phyloP scores from a whole-genome alignment of 2,888 invertebrate genomes.

The Gerris lacustris region DNA sequence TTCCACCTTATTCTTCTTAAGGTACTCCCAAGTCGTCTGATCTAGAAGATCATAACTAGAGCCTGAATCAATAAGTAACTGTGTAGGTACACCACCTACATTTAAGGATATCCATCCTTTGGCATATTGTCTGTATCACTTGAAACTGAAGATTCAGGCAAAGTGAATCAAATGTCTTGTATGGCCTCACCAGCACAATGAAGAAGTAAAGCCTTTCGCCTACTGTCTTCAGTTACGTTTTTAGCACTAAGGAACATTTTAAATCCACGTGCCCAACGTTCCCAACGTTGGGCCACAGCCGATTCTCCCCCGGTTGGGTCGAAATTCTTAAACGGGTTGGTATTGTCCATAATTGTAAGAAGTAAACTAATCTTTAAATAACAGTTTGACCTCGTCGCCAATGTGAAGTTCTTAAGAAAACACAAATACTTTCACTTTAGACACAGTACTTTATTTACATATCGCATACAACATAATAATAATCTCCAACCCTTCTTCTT shows the following conservation, averaged over 20 bases:
- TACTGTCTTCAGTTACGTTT: neutral
- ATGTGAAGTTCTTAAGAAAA: too few relatives aligned
- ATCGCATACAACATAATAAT: too few relatives aligned
- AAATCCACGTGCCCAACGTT: neutral
- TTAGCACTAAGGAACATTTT: neutral
- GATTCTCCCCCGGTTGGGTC: neutral
- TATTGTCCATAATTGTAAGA: neutral
- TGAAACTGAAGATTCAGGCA: too few relatives aligned
- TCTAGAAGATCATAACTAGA: neutral
- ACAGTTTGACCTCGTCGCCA: slow-evolving; percentile 1
- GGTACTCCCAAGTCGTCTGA: too few relatives aligned
- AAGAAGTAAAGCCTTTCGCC: neutral
- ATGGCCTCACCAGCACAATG: too few relatives aligned
- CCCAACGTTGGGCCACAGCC: neutral
- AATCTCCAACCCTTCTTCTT: too few relatives aligned
- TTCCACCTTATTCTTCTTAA: too few relatives aligned
- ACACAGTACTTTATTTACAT: too few relatives aligned
- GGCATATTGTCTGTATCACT: too few relatives aligned
- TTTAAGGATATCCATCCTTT: neutral
- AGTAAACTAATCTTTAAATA: too few relatives aligned
- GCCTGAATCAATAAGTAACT: neutral
- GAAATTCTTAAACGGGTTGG: neutral
- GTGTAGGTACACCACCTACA: neutral
- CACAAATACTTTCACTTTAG: too few relatives aligned
- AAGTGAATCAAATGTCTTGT: too few relatives aligned